phyloP scores from a whole-genome alignment of 2,797 vertebrate species.

The Podarcis siculus region DNA sequence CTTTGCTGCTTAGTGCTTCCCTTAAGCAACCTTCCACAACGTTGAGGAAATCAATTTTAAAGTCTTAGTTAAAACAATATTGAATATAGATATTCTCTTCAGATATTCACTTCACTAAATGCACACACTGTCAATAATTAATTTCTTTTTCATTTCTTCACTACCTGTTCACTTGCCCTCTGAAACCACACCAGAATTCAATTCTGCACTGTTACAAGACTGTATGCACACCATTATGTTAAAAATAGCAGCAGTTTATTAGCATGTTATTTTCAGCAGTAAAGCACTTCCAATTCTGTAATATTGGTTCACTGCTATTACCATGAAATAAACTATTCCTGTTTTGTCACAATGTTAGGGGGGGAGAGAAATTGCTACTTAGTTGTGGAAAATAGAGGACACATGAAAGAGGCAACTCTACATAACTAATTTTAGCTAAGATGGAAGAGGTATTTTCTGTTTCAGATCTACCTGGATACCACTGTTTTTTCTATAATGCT shows the following conservation, averaged over 20 bases:
- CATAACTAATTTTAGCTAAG: background rate
- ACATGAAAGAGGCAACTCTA: background rate
- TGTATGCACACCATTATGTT: background rate
- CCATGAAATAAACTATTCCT: background rate
- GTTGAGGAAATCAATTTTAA: background rate
- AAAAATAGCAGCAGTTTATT: background rate
- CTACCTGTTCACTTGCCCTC: background rate
- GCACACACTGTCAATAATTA: no score
- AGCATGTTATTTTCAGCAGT: background rate
- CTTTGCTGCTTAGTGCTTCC: background rate
- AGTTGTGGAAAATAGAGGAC: background rate
- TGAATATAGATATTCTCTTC: background rate
- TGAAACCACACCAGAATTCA: background rate
- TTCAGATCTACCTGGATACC: background rate
- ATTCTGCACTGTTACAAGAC: background rate
- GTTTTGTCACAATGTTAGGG: background rate
- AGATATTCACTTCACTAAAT: no score
- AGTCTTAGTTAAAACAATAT: background rate
- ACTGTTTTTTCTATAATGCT: background rate
- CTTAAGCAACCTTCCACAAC: background rate
- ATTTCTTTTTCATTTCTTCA: no score
- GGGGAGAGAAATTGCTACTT: background rate
- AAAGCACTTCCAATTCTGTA: background rate
- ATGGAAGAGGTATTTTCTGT: background rate
- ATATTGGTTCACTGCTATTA: background rate